phyloP scores from a whole-genome alignment of 2,888 invertebrate species.

The Acanthosepion lycidas region DNA sequence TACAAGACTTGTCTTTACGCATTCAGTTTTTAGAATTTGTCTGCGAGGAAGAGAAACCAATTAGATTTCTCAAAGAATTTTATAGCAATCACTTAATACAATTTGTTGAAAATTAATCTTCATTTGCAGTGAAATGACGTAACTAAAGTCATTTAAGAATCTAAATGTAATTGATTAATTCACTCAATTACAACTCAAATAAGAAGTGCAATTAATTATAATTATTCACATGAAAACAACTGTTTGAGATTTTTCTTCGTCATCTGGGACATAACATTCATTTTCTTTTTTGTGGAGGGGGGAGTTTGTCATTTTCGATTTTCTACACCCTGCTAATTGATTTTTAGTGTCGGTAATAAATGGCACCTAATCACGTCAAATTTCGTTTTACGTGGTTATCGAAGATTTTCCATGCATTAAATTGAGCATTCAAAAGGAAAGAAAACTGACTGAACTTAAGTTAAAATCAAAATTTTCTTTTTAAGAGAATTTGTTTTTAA shows the following conservation, averaged over 20 bases:
- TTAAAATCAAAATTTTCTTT: too few relatives aligned
- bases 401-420: too few relatives aligned
- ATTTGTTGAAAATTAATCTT: neutral
- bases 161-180: neutral
- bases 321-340: too few relatives aligned
- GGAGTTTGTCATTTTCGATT: too few relatives aligned
- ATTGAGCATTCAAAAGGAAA: too few relatives aligned
- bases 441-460: too few relatives aligned
- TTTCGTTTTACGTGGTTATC: too few relatives aligned
- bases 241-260: too few relatives aligned
- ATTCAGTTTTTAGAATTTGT: neutral
- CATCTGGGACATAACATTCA: neutral
- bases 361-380: too few relatives aligned
- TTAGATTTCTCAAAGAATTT: neutral
- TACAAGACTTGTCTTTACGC: neutral
- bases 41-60: neutral
- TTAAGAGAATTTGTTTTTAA: too few relatives aligned
- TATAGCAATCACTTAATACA: neutral
- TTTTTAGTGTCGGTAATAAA: too few relatives aligned
- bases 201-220: neutral
- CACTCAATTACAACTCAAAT: neutral
- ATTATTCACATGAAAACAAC: neutral
- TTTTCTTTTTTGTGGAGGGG: neutral
- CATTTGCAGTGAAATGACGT: slow-evolving; percentile 4
- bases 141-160: neutral